Evolutionary conservation across 64 coral and sea anemone genomes (phyloP), one percentile per base, ranked within the genome.

Genomic region (Cladopsammia gracilis): DNA sequence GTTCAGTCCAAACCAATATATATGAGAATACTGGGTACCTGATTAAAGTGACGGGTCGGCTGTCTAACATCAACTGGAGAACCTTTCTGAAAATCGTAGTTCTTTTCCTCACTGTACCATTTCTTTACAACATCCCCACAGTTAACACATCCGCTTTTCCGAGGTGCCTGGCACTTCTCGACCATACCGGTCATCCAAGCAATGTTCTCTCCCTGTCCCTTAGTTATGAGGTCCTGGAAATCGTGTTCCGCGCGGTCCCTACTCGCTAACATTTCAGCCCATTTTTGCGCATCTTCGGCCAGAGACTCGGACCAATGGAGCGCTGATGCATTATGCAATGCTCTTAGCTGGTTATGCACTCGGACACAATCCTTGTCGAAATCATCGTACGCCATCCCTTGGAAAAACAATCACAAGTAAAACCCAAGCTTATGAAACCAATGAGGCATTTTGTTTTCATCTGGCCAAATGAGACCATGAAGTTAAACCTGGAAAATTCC

Each of bases 281-380:
- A 93, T 25, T 25, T 77, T 58, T 77, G 82, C 5, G 90, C 90
- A 0, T 78, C 82, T 19, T n/a, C 20, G n/a, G 90, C 71, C 9
- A 93, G 58, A 6, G 82, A 86, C 47, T 86, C 90, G 0, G 90
- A 93, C 90, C 90, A 93, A 43, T 50, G 58, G 3, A 93, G 72
- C 16, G 58, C 76, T 20, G 61, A 62, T 62, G 82, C 70, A 45
- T 76, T 65, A 25, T 93, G 90, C 60, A 93, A 23, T 53, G 49
- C 76, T 45, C 90, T 87, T 6, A 77, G 61, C 25, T 93, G 73
- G 9, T 93, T 93, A 66, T 87, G 90, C 10, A 85, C 72, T 49
- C 83, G 43, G 1, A 93, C 82, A n/a, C 90, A 93, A 23, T 87
- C 61, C 62, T 66, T 93, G 18, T 93, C 90, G 48, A 93, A 93